Evolutionary conservation across 2,797 vertebrate genomes (phyloP).

Genomic region (Linurgus olivaceus): DNA sequence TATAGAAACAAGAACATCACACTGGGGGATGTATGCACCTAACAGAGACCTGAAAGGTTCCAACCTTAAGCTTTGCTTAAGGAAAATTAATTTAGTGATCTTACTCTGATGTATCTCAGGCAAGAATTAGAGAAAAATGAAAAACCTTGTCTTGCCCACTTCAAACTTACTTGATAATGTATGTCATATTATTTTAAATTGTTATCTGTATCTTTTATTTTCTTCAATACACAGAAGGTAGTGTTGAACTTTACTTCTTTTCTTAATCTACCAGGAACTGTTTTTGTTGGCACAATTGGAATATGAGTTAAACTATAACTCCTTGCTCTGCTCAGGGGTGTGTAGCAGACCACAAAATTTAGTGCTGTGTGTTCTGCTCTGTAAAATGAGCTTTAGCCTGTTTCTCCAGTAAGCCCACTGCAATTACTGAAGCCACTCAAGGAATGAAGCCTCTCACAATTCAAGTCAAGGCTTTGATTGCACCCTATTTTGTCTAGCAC

Average conservation of each 20-base stretch:
- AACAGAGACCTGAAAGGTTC: slow-evolving; percentile 47
- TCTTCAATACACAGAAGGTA: neutral
- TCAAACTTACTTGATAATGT: neutral
- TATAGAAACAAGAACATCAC: slow-evolving; percentile 67
- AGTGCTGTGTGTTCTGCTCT: neutral
- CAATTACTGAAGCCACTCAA: neutral
- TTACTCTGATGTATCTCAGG: neutral
- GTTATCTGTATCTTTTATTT: neutral
- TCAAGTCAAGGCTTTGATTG: neutral
- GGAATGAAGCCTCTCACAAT: neutral
- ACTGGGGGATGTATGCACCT: slow-evolving; percentile 27
- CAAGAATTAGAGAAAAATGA: neutral
- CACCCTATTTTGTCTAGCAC: neutral
- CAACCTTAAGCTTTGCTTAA: slow-evolving; percentile 4
- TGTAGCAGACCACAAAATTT: neutral
- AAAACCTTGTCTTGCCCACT: neutral
- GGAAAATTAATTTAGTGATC: neutral
- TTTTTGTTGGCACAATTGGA: neutral
- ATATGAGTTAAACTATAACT: neutral
- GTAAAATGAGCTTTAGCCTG: neutral
- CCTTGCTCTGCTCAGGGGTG: neutral
- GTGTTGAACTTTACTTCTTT: neutral
- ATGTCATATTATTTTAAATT: neutral
- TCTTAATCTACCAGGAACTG: neutral
- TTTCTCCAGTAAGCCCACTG: neutral